Evolutionary conservation across 2,797 vertebrate species (phyloP).

Genomic region (Gymnocypris eckloni): DNA sequence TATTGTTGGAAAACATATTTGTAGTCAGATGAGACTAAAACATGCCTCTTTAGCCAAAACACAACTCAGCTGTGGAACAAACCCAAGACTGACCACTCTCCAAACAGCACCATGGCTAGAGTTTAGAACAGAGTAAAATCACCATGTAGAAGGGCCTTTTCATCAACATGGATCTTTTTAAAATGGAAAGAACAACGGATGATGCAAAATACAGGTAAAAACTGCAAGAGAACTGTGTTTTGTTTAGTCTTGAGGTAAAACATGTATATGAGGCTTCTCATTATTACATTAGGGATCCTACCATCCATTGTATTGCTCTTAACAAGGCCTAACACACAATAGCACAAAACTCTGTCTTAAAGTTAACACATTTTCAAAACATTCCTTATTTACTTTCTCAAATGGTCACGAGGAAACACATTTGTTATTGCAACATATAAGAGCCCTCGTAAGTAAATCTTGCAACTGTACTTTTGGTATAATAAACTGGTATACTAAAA

Average conservation of each 20-base stretch:
- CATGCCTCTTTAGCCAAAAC: not conserved
- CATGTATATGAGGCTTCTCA: not conserved
- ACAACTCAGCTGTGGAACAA: not conserved
- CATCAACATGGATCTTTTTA: slow-evolving; percentile 3
- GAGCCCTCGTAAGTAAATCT: not conserved
- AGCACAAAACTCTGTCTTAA: not conserved
- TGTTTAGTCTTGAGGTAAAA: not conserved
- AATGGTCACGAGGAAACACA: not conserved
- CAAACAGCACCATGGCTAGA: not conserved
- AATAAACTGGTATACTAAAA: no score
- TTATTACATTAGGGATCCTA: not conserved
- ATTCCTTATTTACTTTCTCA: not conserved
- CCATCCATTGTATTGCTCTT: not conserved
- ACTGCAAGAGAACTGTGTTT: not conserved
- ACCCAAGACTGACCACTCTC: not conserved
- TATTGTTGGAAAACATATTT: not conserved
- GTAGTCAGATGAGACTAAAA: not conserved
- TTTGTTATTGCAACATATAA: no score
- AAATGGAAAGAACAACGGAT: slow-evolving; percentile 24
- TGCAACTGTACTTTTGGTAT: no score
- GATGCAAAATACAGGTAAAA: slow-evolving; percentile 10
- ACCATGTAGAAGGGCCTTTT: not conserved
- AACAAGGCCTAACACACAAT: not conserved
- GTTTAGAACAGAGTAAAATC: not conserved
- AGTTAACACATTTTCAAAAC: not conserved